Percentiles rank a stretch among this genome's conserved stretches.
Evolutionary conservation across 1,140 invertebrate species (phyloP).

Genomic region (Helicoverpa zea): DNA sequence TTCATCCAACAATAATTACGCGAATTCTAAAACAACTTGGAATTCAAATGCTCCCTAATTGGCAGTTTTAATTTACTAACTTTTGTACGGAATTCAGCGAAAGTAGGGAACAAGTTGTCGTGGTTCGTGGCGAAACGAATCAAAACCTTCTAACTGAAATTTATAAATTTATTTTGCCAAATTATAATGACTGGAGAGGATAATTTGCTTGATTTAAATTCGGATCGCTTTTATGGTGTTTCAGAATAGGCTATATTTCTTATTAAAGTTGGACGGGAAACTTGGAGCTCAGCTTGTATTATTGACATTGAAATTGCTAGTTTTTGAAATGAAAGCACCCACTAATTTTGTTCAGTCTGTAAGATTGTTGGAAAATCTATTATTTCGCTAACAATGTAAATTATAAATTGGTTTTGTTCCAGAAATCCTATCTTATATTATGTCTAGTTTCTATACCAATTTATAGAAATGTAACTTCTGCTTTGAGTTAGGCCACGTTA

Average conservation of each 20-base stretch:
- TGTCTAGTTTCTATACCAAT: neutral
- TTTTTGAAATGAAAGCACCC: slow-evolving; percentile 12
- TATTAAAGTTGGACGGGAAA: slow-evolving; percentile 26
- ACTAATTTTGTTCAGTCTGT: slow-evolving; percentile 1
- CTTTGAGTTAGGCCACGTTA: too few relatives aligned
- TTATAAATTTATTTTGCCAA: slow-evolving; percentile 81
- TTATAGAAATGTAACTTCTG: neutral
- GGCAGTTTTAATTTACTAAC: slow-evolving; percentile 86
- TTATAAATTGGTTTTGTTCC: neutral
- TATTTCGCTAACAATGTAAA: neutral
- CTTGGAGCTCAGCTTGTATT: neutral
- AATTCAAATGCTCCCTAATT: slow-evolving; percentile 85
- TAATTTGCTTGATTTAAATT: slow-evolving; percentile 68
- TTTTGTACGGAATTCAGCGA: slow-evolving; percentile 82
- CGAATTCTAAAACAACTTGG: slow-evolving; percentile 84
- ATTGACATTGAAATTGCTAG: slow-evolving; percentile 37
- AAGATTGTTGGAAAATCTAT: neutral
- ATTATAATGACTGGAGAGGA: slow-evolving; percentile 71
- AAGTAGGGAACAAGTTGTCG: slow-evolving; percentile 84
- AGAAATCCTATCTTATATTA: neutral
- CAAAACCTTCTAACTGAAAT: slow-evolving; percentile 80
- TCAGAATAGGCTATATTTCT: slow-evolving; percentile 44
- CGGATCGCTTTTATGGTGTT: slow-evolving; percentile 59
- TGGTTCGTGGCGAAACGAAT: slow-evolving; percentile 79
- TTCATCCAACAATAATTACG: slow-evolving; percentile 84